Evolutionary conservation across 2,797 vertebrate genomes (phyloP).

Genomic region (Gorsachius magnificus): DNA sequence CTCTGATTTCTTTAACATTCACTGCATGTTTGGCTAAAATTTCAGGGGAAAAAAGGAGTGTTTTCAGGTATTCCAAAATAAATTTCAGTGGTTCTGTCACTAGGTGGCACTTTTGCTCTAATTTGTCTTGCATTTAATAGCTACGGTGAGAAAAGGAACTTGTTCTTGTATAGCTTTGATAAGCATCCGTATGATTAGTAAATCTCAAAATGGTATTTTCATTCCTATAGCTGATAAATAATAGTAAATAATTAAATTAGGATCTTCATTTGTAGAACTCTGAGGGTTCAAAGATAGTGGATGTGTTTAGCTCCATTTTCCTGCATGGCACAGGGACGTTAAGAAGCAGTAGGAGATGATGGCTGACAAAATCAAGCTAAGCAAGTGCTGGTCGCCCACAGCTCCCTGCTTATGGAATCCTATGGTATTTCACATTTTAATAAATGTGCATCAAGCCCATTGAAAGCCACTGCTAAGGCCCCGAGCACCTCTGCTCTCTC

Average conservation of each 20-base stretch:
- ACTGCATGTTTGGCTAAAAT: neutral
- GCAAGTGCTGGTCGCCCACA: neutral
- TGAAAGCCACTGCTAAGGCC: neutral
- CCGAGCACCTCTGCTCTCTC: fast-evolving
- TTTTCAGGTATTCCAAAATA: neutral
- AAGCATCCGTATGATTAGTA: neutral
- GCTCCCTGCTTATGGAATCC: neutral
- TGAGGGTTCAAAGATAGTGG: neutral
- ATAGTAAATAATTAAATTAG: neutral
- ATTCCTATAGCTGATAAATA: neutral
- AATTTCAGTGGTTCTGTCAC: slow-evolving; percentile 15
- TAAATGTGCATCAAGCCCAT: neutral
- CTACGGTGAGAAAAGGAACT: neutral
- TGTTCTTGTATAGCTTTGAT: neutral
- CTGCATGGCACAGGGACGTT: neutral
- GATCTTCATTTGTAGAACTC: neutral
- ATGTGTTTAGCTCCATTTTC: neutral
- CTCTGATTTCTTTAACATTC: neutral
- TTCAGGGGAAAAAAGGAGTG: neutral
- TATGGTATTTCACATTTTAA: neutral
- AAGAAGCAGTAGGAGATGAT: neutral
- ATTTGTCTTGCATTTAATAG: neutral
- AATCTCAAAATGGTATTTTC: neutral
- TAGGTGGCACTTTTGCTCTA: slow-evolving; percentile 66
- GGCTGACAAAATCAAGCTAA: neutral